Evolutionary conservation across 2,113 vertebrate species (phyloP).

Genomic region (Athene noctua): DNA sequence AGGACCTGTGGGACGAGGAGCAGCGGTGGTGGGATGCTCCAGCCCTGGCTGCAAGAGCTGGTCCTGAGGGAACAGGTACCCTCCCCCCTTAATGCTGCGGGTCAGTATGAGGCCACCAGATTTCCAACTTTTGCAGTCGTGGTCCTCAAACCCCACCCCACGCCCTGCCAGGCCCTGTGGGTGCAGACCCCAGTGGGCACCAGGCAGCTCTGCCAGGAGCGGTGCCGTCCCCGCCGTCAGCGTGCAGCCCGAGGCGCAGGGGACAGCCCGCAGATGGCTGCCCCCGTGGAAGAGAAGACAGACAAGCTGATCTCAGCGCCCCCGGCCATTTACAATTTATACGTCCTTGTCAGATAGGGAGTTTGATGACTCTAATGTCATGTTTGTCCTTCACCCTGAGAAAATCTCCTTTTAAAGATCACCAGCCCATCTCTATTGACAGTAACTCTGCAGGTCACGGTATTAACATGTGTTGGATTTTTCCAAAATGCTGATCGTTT

Average conservation of each 20-base stretch:
- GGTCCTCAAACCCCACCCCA: no score
- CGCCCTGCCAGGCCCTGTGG: background rate
- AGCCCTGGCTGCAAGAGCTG: background rate
- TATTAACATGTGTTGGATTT: slow-evolving; percentile 26
- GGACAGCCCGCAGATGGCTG: rapidly evolving
- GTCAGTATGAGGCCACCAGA: no score
- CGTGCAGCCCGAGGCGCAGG: rapidly evolving
- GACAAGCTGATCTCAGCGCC: background rate
- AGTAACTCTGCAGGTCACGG: slow-evolving; percentile 43
- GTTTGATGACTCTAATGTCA: slow-evolving; percentile 46
- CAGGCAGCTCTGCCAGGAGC: rapidly evolving
- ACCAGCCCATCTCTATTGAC: slow-evolving; percentile 58
- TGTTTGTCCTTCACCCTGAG: slow-evolving; percentile 61
- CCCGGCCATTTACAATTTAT: slow-evolving; percentile 54
- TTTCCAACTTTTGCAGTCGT: rapidly evolving
- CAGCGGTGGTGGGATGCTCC: background rate
- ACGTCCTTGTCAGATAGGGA: slow-evolving; percentile 48
- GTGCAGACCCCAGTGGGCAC: background rate
- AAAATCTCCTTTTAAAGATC: slow-evolving; percentile 67
- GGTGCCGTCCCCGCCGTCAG: background rate
- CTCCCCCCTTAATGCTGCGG: rapidly evolving
- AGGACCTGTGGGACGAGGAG: background rate
- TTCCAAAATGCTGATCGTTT: slow-evolving; percentile 51
- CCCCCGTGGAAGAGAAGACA: background rate
- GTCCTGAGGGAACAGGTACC: background rate